Evolutionary conservation across 1,140 invertebrate genomes (phyloP), one percentile per base, ranked within the genome.

Genomic region (Lordiphosa collinella): DNA sequence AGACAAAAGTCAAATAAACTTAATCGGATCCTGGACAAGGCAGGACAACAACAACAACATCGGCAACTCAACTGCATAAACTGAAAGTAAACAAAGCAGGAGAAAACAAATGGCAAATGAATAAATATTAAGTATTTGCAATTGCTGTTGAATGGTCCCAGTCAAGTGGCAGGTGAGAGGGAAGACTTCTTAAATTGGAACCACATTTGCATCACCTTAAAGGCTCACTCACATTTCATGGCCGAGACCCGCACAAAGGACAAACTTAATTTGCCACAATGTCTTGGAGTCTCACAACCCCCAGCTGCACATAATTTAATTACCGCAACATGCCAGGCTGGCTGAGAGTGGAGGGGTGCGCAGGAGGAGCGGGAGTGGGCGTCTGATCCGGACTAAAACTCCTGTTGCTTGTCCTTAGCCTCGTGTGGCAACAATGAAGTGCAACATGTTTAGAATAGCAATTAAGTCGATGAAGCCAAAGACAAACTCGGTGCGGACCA

Each of bases 91-190:
- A 51, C 47, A 51, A 43, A 46, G 35, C 49, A 47, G 22, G 22
- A 37, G 25, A 40, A 48, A 25, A 54, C 46, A 70, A 76, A 66
- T 68, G 74, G 35, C 57, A 80, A 80, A 74, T 80, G 70, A 80
- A 80, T 82, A 80, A 82, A 79, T 82, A 82, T 82, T 82, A 80
- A 67, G 71, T 82, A 70, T 80, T 82, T 75, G 57, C 49, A 70
- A 41, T 74, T 74, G 56, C 41, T 69, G 37, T 79, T 37, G 35
- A 62, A 43, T 43, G 44, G 65, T 34, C 47, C 34, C 49, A 54
- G 18, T 56, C 25, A 61, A 73, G 53, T 57, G 47, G 47, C 57
- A 62, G 6, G 6, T 6, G 22, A 1, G 22, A 7, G 22, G 22
- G 22, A 25, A 7, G 22, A 7, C 22, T 25, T 6, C 22, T 25